Percentiles rank a stretch among this genome's conserved stretches.
Conservation (phyloP, 1,140 invertebrate genomes). For the Sitophilus oryzae region DNA sequence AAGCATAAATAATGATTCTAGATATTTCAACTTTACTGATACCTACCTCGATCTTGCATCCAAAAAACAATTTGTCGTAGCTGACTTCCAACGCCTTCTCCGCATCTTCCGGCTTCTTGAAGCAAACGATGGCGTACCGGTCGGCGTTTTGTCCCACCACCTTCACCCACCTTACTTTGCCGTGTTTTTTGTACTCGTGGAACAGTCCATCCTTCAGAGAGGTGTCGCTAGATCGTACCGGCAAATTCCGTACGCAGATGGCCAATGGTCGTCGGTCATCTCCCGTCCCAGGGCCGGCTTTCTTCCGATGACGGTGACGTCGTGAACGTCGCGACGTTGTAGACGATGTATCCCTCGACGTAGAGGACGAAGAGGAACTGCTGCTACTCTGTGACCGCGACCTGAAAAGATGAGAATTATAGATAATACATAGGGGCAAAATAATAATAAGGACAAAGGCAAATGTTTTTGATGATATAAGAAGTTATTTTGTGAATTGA, state of each 20-base stretch:
- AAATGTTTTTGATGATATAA: too few relatives aligned
- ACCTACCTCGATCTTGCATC: conserved; percentile 78
- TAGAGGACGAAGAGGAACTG: conserved; percentile 40
- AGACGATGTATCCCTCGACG: conserved; percentile 39
- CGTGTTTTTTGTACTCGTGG: conserved; percentile 98
- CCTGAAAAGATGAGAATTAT: conserved; percentile 30
- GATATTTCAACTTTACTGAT: too few relatives aligned
- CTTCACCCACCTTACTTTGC: conserved; percentile 93
- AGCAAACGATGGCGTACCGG: conserved; percentile 82
- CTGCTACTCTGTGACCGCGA: conserved; percentile 49
- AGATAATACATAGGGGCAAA: background rate
- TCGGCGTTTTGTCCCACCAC: conserved; percentile 74
- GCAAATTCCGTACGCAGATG: conserved; percentile 88
- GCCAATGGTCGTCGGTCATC: conserved; percentile 75
- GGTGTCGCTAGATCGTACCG: conserved; percentile 82
- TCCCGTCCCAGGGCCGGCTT: conserved; percentile 33
- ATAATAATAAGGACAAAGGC: too few relatives aligned
- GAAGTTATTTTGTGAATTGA: too few relatives aligned
- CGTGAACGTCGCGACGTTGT: conserved; percentile 39
- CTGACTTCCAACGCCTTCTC: conserved; percentile 92
- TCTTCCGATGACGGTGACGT: conserved; percentile 29
- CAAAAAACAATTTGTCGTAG: conserved; percentile 94
- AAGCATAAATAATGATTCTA: too few relatives aligned
- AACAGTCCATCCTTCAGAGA: conserved; percentile 95
- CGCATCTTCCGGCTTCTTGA: conserved; percentile 95